Evolutionary conservation across 2,888 invertebrate species (phyloP), one percentile per base, ranked within the genome.

Genomic region (Caenorhabditis parvicauda): DNA sequence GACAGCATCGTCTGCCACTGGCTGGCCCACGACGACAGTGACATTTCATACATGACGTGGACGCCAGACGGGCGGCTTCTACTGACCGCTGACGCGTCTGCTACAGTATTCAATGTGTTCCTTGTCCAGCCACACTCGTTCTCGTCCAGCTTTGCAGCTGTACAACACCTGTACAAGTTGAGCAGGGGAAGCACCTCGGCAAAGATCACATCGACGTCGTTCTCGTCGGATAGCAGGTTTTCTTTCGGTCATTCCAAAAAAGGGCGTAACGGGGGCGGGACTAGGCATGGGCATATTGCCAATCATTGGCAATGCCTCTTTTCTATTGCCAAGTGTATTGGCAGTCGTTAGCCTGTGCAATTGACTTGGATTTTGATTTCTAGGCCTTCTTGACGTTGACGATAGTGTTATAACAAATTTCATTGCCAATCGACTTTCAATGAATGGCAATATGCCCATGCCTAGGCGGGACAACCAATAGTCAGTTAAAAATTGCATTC

Each of bases 161-260:
- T 85, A 2, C 84, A 96, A 82, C 98, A 98, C 83, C 85, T 98
- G 38, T 98, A 98, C 81, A 89, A 92, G 29, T 84, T 98, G 64
- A 92, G 94, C 82, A 82, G 96, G 39, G 96, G 96, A 3, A 95
- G 93, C 78, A 96, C 96, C 0, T 90, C 91, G 42, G 93, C 95
- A 47, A 91, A 90, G 87, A 93, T 94, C 70, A 37, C 48, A 2
- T 62, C 62, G 9, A 58, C 58, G 1, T 43, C 54, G 2, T 62
- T 62, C n/a, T 62, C 62, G 17, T 42, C 50, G 9, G 62, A 62
- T 50, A 50, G 58, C 29, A n/a, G n/a, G n/a, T n/a, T n/a, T n/a
- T n/a, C n/a, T n/a, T n/a, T n/a, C n/a, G n/a, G 24, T 61, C 6
- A 24, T 22, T 42, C 35, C 12, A 35, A 35, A 35, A 35, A 35